Percentiles rank a stretch among this genome's conserved stretches.
These are phyloP conservation scores for Arctopsyche grandis DNA, from an alignment of 1,140 invertebrate genomes.

Conservation along the genomic window DNA sequence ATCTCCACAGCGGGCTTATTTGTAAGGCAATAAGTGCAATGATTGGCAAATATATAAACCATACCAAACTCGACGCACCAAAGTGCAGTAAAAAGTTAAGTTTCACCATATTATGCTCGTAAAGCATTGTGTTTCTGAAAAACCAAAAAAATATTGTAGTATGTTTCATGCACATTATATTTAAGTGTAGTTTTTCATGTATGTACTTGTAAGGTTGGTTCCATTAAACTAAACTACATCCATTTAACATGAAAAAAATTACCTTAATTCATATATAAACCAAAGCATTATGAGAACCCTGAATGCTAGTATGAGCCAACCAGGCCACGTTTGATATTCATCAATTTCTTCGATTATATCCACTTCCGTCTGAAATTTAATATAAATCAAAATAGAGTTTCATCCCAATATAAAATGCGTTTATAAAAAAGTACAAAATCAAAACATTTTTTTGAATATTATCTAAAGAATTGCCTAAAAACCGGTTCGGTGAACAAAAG, in stretches of 20 bases:
- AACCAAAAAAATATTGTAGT: conserved; percentile 32
- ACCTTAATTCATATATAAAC: conserved; percentile 91
- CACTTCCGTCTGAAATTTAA: conserved; percentile 83
- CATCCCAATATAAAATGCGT: conserved; percentile 8
- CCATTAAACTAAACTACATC: no score
- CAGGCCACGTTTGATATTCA: conserved; percentile 97
- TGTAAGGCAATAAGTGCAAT: conserved; percentile 93
- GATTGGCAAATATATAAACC: conserved; percentile 97
- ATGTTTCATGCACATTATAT: not conserved
- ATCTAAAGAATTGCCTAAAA: not conserved
- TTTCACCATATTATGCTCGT: conserved; percentile 91
- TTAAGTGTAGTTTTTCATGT: no score
- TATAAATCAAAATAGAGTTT: conserved; percentile 10
- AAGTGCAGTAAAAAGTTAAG: conserved; percentile 95
- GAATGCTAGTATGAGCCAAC: conserved; percentile 90
- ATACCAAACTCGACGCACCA: conserved; percentile 95
- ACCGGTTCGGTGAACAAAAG: not conserved
- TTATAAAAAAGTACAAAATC: not conserved
- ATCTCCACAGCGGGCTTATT: conserved; percentile 94
- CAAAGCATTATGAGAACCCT: conserved; percentile 92
- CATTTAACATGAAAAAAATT: not conserved
- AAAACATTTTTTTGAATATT: not conserved
- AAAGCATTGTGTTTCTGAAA: conserved; percentile 83
- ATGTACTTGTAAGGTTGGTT: no score
- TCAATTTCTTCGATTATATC: conserved; percentile 96